Evolutionary conservation across 2,113 vertebrate genomes (phyloP).

Genomic region (Excalfactoria chinensis): DNA sequence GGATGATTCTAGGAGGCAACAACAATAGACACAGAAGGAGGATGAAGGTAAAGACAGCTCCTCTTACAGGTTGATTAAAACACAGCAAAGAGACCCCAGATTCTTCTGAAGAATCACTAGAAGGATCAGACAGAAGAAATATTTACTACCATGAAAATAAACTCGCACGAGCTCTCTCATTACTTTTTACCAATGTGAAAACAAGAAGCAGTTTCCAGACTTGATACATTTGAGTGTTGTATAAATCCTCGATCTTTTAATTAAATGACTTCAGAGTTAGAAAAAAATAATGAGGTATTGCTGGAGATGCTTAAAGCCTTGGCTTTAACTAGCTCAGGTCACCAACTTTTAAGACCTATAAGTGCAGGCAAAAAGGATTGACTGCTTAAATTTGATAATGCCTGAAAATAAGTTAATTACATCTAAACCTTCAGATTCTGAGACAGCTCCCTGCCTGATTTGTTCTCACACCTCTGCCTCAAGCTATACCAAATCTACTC

Average conservation of each 20-base stretch:
- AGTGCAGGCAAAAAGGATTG: background rate
- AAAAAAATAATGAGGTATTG: background rate
- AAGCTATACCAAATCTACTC: background rate
- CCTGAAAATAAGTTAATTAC: background rate
- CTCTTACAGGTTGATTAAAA: background rate
- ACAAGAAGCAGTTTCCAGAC: accelerated
- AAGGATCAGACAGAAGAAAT: background rate
- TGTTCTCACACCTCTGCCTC: background rate
- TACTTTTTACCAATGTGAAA: background rate
- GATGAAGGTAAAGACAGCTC: background rate
- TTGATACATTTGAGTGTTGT: background rate
- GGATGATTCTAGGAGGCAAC: background rate
- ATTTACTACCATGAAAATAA: background rate
- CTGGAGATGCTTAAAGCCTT: background rate
- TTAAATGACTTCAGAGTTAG: background rate
- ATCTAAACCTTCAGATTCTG: background rate
- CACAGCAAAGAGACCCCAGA: background rate
- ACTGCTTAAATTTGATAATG: background rate
- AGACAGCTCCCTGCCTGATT: background rate
- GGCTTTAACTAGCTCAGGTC: background rate
- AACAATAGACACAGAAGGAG: background rate
- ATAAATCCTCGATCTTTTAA: background rate
- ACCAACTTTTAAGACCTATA: background rate
- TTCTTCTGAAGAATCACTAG: background rate
- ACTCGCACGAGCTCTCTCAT: background rate